phyloP scores from a whole-genome alignment of 2,888 invertebrate genomes.

The Eupithecia insigniata region DNA sequence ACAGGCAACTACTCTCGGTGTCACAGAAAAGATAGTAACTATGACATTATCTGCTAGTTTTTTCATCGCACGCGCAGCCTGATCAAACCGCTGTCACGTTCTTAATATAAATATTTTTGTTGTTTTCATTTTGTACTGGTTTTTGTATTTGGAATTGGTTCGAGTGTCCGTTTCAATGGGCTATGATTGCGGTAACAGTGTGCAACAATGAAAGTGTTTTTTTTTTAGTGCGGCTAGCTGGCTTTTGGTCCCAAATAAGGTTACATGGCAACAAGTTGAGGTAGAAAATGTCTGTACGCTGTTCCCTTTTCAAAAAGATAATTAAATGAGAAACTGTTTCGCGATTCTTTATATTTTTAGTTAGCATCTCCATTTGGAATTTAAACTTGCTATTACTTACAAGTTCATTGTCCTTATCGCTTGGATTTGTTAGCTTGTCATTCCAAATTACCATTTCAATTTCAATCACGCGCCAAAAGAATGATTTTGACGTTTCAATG shows the following conservation, averaged over 20 bases:
- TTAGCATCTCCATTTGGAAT: not conserved
- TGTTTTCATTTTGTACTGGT: slow-evolving; percentile 51
- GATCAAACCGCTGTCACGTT: slow-evolving; percentile 66
- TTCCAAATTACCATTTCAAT: slow-evolving; percentile 6
- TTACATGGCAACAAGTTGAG: slow-evolving; percentile 24
- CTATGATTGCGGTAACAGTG: slow-evolving; percentile 46
- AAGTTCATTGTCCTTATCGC: slow-evolving; percentile 12
- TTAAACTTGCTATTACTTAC: not conserved
- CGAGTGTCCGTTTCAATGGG: slow-evolving; percentile 44
- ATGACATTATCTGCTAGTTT: slow-evolving; percentile 17
- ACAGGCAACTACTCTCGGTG: not conserved
- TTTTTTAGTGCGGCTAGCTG: slow-evolving; percentile 39
- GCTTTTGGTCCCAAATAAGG: slow-evolving; percentile 26
- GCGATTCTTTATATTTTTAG: not conserved
- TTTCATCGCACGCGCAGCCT: slow-evolving; percentile 70
- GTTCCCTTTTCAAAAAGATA: not conserved
- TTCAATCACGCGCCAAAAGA: slow-evolving; percentile 19
- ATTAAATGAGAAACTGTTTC: not conserved
- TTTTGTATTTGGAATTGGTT: slow-evolving; percentile 53
- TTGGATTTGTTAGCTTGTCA: slow-evolving; percentile 8
- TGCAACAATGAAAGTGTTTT: slow-evolving; percentile 46
- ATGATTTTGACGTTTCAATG: slow-evolving; percentile 22
- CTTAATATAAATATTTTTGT: slow-evolving; percentile 58
- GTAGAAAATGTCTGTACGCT: slow-evolving; percentile 10
- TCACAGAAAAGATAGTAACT: slow-evolving; percentile 3